phyloP scores from a whole-genome alignment of 2,797 vertebrate species.

The Toxotes lorentzi region DNA sequence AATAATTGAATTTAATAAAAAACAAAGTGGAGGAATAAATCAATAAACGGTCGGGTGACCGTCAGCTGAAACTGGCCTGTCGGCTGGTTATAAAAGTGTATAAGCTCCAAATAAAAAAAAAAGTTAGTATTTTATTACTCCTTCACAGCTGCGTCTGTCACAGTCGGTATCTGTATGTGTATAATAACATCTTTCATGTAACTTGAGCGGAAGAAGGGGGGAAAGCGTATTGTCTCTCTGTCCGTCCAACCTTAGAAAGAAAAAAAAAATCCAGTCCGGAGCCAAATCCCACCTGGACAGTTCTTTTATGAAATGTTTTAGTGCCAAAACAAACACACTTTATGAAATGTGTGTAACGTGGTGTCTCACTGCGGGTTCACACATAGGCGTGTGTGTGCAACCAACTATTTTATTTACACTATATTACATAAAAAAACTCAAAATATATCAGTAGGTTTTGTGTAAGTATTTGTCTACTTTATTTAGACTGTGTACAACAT shows the following conservation, averaged over 20 bases:
- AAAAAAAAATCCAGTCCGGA: not conserved
- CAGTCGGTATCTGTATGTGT: fast-evolving
- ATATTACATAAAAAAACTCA: not conserved
- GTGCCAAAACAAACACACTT: slow-evolving; percentile 52
- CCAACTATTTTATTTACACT: not conserved
- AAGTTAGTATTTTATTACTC: slow-evolving; percentile 6
- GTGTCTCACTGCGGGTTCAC: not conserved
- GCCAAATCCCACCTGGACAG: slow-evolving; percentile 37
- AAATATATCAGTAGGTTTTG: not conserved
- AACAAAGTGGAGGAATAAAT: not conserved
- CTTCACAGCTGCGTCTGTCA: not conserved
- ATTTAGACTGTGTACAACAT: not conserved
- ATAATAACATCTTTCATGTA: not conserved
- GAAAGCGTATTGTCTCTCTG: not conserved
- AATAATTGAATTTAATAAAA: not conserved
- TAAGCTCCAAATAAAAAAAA: not conserved
- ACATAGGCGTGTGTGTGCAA: not conserved
- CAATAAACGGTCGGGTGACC: not conserved
- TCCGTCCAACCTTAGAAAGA: not conserved
- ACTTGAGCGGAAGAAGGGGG: not conserved
- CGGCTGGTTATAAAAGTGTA: not conserved
- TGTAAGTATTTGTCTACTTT: not conserved
- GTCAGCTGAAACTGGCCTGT: not conserved
- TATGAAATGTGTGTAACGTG: slow-evolving; percentile 40
- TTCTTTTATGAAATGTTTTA: slow-evolving; percentile 30